Evolutionary conservation across 2,888 invertebrate species (phyloP), one percentile per base, ranked within the genome.

Genomic region (Reticulitermes lucifugus): DNA sequence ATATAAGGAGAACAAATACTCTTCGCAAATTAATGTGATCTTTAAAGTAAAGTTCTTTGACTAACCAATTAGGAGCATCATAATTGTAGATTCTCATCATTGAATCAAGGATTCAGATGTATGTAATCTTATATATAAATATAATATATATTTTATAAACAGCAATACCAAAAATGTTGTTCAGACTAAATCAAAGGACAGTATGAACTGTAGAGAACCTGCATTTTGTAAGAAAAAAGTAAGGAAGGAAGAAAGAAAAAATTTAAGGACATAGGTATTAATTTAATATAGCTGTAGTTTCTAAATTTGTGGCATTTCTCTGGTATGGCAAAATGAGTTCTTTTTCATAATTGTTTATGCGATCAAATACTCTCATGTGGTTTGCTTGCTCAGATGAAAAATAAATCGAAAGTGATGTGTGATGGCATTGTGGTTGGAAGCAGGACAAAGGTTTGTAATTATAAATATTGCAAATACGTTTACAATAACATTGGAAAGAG

Each of bases 161-260:
- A 86, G 86, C 86, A 86, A 86, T 86, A 86, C 86, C 86, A 86
- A 86, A 86, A 86, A 86, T 86, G 70, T 83, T 83, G 82, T 85
- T 85, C 85, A 85, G 71, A 83, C 83, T 70, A 85, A 83, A 85
- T 79, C 77, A 77, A 77, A 77, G 77, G 77, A 77, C 77, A 46
- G 43, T 46, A 46, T 43, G 77, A 77, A 77, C 77, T 46, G 77
- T 77, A 77, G 12, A 46, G 46, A 46, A 77, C 35, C 6, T 46
- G 51, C 46, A 46, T 77, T 77, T 77, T 77, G 25, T 46, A 46
- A 77, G 9, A 7, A 46, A 77, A 12, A 12, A 46, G 12, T 46
- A 46, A 46, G 6, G 46, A 77, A 35, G 18, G 71, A 12, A 60
- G 21, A 60, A 60, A 60, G n/a, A 70, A 71, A 21, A 46, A 71